A percentile compares a stretch with the other conserved stretches of the same genome.
Conservation (phyloP, 2,113 vertebrate species). For the Ceyx cyanopectus region DNA sequence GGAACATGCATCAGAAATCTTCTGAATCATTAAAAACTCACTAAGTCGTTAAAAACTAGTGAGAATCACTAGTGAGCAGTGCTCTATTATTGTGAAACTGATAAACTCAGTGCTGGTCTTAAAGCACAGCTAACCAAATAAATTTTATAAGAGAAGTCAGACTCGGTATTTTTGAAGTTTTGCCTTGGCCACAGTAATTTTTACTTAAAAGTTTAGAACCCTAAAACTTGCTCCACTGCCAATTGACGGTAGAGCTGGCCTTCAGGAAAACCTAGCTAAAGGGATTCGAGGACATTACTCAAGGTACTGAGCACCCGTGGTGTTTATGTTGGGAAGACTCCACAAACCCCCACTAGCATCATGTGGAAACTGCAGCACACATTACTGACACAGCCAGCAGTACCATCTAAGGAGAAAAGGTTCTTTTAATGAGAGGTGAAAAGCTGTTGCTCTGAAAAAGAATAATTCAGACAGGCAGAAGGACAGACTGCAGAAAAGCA, state of each 20-base stretch:
- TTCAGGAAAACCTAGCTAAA: neutral
- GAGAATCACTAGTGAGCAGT: neutral
- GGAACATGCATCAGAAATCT: neutral
- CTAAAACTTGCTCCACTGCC: neutral
- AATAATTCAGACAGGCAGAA: neutral
- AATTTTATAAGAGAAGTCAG: neutral
- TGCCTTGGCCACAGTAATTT: neutral
- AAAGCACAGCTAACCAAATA: neutral
- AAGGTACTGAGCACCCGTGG: neutral
- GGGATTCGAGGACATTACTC: neutral
- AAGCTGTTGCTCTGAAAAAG: neutral
- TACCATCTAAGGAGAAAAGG: neutral
- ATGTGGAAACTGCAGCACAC: neutral
- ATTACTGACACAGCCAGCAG: neutral
- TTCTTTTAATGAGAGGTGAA: neutral
- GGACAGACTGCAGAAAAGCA: neutral
- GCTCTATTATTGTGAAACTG: neutral
- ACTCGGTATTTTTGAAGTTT: neutral
- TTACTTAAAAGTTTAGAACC: neutral
- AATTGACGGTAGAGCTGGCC: neutral
- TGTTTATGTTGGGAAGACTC: neutral
- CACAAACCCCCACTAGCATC: neutral
- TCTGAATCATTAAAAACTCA: neutral
- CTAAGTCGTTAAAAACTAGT: neutral
- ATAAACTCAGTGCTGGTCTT: neutral